phyloP scores from a whole-genome alignment of 1,140 invertebrate species.

The Battus philenor region DNA sequence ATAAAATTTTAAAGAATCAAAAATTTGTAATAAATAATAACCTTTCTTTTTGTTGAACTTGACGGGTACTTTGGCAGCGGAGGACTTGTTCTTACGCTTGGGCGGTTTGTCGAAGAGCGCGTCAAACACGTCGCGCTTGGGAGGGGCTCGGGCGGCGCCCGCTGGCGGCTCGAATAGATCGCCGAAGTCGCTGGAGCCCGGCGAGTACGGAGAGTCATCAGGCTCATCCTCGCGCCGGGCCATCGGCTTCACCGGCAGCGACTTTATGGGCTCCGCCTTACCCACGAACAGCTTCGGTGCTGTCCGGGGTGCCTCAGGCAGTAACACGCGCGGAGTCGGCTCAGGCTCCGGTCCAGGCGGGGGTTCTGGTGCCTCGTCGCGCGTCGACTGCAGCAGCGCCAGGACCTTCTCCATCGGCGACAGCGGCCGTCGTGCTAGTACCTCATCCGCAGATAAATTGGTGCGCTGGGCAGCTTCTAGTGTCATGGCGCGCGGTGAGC shows the following conservation, averaged over 20 bases:
- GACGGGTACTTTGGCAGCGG: constrained; percentile 60
- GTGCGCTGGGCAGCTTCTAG: constrained; percentile 71
- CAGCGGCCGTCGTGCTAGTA: constrained; percentile 57
- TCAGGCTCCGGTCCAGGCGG: constrained; percentile 32
- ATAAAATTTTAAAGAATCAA: too few species aligned
- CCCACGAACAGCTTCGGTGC: constrained; percentile 67
- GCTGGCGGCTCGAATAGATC: constrained; percentile 89
- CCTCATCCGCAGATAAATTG: constrained; percentile 70
- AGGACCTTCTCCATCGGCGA: constrained; percentile 66
- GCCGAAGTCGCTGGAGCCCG: constrained; percentile 88
- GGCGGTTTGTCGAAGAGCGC: constrained; percentile 75
- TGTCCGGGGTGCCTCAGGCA: constrained; percentile 70
- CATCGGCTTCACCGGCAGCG: constrained; percentile 76
- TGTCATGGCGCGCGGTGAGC: constrained; percentile 48
- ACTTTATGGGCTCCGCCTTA: constrained; percentile 75
- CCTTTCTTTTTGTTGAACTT: constrained; percentile 72
- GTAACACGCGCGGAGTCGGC: constrained; percentile 62
- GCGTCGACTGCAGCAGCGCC: constrained; percentile 61
- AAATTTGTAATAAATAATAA: too few species aligned
- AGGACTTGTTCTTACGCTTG: constrained; percentile 29
- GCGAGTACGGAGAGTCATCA: constrained; percentile 88
- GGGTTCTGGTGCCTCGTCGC: constrained; percentile 69
- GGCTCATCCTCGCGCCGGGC: constrained; percentile 80
- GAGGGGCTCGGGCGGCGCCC: constrained; percentile 30
- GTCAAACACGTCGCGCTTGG: constrained; percentile 73